Evolutionary conservation across 1,140 invertebrate species (phyloP), one percentile per base, ranked within the genome.

Genomic region (Antheraea mylitta): DNA sequence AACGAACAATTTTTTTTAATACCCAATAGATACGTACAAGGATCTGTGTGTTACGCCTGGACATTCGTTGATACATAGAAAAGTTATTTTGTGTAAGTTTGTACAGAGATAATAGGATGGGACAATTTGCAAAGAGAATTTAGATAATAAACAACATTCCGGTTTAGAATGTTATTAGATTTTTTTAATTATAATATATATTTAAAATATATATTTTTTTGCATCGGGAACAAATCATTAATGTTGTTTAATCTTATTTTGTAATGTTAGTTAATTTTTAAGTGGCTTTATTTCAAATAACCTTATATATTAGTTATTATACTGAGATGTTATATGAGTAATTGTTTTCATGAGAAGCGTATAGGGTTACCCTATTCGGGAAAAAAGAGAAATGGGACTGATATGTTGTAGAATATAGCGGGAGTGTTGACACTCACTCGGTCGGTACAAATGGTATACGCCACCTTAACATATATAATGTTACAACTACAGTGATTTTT

Each of bases 191-290:
- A 61, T 30, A 60, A 19, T 61, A 22, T 30, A 61, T 30, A 78
- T n/a, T n/a, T n/a, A n/a, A n/a, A n/a, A n/a, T 87, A 87, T 82
- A 90, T 87, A 86, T 89, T 88, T 89, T 87, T 88, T 90, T 83
- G 79, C 86, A 86, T 92, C 80, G 90, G 90, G 90, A 92, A 92
- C 90, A 92, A 92, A 91, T 87, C 82, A 91, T 90, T 91, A 42
- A 90, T 88, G 90, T 92, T 92, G 82, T 90, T 90, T 92, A 90
- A 90, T 90, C 87, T 89, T 91, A 90, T 89, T 89, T 92, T 87
- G 87, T 92, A 90, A 90, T 80, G 88, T 91, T 89, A 90, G 87
- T 90, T 90, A 90, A 86, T 89, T 90, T 89, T 88, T 90, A 92
- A 90, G 87, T 84, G 83, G 85, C 87, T 92, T 89, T 89, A 89